Conservation (phyloP, 1,140 invertebrate genomes). For the Hypsibius dujardini region DNA sequence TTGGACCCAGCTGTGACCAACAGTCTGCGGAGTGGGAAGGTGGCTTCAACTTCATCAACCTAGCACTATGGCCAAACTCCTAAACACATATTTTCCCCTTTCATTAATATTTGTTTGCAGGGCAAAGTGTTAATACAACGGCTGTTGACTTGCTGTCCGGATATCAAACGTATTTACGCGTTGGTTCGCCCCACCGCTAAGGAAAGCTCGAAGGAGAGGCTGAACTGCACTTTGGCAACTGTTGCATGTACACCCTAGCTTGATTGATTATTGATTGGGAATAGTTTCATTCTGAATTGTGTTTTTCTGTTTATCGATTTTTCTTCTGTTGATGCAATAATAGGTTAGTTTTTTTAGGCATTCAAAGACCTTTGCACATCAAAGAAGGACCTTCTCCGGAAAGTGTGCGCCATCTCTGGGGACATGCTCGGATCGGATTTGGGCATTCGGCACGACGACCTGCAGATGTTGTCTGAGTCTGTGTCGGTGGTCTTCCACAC, state of each 20-base stretch:
- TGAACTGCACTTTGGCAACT: background rate
- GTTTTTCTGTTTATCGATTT: too few species aligned
- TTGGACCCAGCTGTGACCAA: too few species aligned
- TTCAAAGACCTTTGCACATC: too few species aligned
- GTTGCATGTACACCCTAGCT: too few species aligned
- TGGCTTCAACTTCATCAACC: too few species aligned
- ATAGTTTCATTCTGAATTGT: too few species aligned
- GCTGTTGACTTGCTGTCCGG: background rate
- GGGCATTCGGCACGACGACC: conserved; percentile 29
- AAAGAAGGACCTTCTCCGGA: conserved; percentile 5
- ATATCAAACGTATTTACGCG: background rate
- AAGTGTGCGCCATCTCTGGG: conserved; percentile 30
- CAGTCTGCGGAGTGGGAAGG: too few species aligned
- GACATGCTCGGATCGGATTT: conserved; percentile 30
- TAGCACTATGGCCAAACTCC: too few species aligned
- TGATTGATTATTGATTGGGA: too few species aligned
- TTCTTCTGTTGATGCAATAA: too few species aligned
- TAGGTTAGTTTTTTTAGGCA: too few species aligned
- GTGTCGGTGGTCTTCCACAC: conserved; percentile 34
- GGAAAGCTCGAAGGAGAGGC: background rate
- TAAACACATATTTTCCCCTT: too few species aligned
- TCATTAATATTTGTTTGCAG: background rate
- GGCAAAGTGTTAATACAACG: background rate
- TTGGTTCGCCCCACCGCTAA: background rate
- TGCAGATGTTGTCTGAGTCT: conserved; percentile 26